Conservation (phyloP, 1,140 invertebrate genomes). For the Holotrichia oblita region DNA sequence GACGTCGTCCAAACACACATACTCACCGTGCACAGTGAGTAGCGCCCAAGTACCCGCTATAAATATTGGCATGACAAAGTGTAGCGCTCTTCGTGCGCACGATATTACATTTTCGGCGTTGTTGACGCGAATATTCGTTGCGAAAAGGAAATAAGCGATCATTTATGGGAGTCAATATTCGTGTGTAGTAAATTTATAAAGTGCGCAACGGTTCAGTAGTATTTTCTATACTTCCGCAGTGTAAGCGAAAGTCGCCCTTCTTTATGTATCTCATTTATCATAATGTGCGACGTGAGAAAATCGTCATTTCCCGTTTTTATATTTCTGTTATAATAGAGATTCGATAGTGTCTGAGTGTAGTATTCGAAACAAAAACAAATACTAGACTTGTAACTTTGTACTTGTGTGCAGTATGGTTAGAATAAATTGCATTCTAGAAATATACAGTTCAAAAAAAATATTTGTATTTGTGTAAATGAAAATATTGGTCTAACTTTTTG, state of each 20-base stretch:
- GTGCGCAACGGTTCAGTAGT: not conserved
- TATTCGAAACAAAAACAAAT: no score
- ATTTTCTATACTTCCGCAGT: conserved; percentile 13
- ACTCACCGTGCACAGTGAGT: conserved; percentile 81
- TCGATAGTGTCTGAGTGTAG: no score
- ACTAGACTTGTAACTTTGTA: no score
- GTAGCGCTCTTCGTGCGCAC: not conserved
- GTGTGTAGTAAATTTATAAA: conserved; percentile 33
- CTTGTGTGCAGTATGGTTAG: no score
- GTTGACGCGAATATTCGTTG: not conserved
- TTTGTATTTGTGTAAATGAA: no score
- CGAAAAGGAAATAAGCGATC: conserved; percentile 28
- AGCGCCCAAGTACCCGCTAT: not conserved
- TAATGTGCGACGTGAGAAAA: not conserved
- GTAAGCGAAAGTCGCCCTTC: conserved; percentile 9
- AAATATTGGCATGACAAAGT: not conserved
- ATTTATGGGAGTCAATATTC: conserved; percentile 25
- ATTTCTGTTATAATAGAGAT: not conserved
- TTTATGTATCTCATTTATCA: conserved; percentile 32
- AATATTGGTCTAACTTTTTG: no score
- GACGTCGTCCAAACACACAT: conserved; percentile 81
- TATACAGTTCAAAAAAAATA: no score
- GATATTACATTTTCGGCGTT: conserved; percentile 1
- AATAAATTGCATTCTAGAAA: no score
- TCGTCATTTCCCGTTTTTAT: not conserved